Evolutionary conservation across 2,113 vertebrate genomes (phyloP).

Genomic region (Thamnophis sirtalis): DNA sequence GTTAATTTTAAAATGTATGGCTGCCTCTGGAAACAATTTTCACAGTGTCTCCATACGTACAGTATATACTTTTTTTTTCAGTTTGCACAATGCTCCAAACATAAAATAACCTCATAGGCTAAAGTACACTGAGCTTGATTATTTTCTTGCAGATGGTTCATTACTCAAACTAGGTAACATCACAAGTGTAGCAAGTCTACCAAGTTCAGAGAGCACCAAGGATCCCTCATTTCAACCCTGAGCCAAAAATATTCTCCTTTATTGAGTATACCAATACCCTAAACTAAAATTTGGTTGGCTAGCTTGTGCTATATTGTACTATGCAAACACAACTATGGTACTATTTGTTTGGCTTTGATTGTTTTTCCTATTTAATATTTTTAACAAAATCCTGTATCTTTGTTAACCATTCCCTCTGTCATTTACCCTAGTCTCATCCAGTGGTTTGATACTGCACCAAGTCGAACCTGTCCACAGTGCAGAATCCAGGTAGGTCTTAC

Average conservation of each 20-base stretch:
- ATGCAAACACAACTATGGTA: background rate
- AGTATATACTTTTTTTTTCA: background rate
- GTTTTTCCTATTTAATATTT: background rate
- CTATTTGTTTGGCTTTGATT: background rate
- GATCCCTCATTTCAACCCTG: too few species aligned
- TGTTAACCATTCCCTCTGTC: background rate
- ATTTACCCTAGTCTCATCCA: slow-evolving; percentile 76
- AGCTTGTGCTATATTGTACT: background rate
- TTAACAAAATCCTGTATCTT: background rate
- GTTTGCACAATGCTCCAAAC: background rate
- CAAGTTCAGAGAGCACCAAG: too few species aligned
- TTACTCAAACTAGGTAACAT: too few species aligned
- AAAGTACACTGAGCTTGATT: background rate
- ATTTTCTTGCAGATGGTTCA: too few species aligned
- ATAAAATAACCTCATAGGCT: background rate
- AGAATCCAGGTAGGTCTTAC: slow-evolving; percentile 82
- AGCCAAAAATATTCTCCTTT: too few species aligned
- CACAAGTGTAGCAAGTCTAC: too few species aligned
- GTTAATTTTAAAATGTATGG: background rate
- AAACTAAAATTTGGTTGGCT: background rate
- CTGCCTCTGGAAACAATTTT: background rate
- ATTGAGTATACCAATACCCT: background rate
- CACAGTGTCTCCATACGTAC: background rate
- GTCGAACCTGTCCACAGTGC: slow-evolving; percentile 90
- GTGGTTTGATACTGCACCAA: slow-evolving; percentile 93